Percentiles rank a stretch among this genome's conserved stretches.
These are phyloP conservation scores for Hemicentrotus pulcherrimus DNA, from an alignment of 35 echinoderm and acorn worm genomes.

Conservation along the genomic window DNA sequence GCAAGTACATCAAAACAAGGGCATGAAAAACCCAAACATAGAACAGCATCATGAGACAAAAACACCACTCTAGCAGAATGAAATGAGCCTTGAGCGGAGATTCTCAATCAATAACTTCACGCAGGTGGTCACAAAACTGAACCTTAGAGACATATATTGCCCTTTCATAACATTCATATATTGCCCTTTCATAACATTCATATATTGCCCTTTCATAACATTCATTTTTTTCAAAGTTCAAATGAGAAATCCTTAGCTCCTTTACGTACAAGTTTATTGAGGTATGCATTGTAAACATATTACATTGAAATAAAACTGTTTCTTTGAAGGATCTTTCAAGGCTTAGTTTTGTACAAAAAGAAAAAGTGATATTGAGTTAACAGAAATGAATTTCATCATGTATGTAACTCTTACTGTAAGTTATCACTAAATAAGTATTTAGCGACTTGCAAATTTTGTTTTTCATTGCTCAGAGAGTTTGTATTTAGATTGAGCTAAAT, in stretches of 20 bases:
- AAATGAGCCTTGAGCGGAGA: background rate
- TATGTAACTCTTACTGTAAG: too few species aligned
- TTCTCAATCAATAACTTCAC: background rate
- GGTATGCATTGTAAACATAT: background rate
- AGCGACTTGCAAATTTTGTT: too few species aligned
- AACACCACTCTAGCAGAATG: background rate
- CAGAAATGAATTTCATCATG: background rate
- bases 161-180: conserved; percentile 2
- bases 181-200: background rate
- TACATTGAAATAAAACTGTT: background rate
- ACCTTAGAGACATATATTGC: background rate
- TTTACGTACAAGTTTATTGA: background rate
- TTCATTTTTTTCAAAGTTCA: background rate
- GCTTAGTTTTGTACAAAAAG: background rate
- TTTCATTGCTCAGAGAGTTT: too few species aligned
- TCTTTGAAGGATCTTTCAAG: background rate
- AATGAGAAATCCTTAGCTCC: background rate
- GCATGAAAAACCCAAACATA: background rate
- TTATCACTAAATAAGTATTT: too few species aligned
- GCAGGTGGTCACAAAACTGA: background rate
- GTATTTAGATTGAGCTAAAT: too few species aligned
- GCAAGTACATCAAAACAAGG: background rate
- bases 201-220: background rate
- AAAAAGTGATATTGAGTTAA: background rate
- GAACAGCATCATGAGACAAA: background rate